Percentiles rank a stretch among this genome's conserved stretches.
phyloP scores from a whole-genome alignment of 2,797 vertebrate genomes.

The Hippocampus kuda region DNA sequence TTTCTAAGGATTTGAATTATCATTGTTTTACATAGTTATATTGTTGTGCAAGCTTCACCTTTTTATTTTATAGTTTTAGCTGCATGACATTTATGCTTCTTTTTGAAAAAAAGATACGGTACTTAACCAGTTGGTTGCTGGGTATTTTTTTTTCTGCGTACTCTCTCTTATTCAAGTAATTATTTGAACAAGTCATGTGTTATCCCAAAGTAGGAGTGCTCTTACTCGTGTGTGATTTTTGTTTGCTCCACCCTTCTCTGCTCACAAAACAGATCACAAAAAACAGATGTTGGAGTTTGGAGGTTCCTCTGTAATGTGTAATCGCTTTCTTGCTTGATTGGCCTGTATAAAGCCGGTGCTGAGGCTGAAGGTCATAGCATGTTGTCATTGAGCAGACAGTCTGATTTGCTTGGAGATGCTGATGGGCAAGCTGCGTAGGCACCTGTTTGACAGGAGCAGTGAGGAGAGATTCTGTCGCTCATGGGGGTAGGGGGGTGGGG shows the following conservation, averaged over 20 bases:
- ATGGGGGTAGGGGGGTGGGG: slow-evolving; percentile 42
- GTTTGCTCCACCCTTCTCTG: not conserved
- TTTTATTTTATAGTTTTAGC: too few relatives aligned
- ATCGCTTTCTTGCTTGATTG: slow-evolving; percentile 19
- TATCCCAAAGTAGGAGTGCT: too few relatives aligned
- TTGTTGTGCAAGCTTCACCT: too few relatives aligned
- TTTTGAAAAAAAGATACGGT: too few relatives aligned
- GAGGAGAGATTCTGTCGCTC: slow-evolving; percentile 40
- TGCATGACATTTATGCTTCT: too few relatives aligned
- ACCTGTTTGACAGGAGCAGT: slow-evolving; percentile 61
- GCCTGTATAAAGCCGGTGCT: slow-evolving; percentile 32
- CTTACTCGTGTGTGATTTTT: too few relatives aligned
- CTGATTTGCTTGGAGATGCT: slow-evolving; percentile 45
- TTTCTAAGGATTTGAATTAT: too few relatives aligned
- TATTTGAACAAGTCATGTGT: not conserved
- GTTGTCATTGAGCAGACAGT: slow-evolving; percentile 45
- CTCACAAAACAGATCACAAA: slow-evolving; percentile 15
- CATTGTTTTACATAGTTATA: too few relatives aligned
- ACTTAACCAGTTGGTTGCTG: too few relatives aligned
- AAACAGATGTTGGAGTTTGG: slow-evolving; percentile 14
- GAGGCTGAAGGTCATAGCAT: slow-evolving; percentile 34
- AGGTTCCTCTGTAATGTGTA: slow-evolving; percentile 9
- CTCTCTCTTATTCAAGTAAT: not conserved
- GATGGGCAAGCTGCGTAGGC: slow-evolving; percentile 64
- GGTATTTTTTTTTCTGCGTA: not conserved